Evolutionary conservation across 2,888 invertebrate genomes (phyloP).

Genomic region (Xestoiulus laeticollis): DNA sequence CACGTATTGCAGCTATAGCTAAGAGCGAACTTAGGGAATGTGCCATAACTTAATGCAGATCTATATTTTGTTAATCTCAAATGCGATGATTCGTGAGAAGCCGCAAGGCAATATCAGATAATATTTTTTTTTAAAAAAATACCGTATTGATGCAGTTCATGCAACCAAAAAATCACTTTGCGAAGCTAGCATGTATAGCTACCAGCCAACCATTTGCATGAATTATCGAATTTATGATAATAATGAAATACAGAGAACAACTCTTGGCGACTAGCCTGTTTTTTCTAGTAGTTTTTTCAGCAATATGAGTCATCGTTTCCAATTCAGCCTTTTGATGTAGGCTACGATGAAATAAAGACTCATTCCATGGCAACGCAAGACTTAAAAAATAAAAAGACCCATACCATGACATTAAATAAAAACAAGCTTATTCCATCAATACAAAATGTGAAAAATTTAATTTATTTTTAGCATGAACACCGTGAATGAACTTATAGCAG

Average conservation of each 20-base stretch:
- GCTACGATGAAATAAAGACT: background rate
- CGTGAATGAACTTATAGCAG: background rate
- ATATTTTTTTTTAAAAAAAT: background rate
- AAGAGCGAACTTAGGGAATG: background rate
- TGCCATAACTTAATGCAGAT: background rate
- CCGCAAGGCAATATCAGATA: too few relatives aligned
- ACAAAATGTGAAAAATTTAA: background rate
- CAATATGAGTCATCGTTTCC: background rate
- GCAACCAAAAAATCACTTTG: background rate
- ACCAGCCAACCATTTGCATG: background rate
- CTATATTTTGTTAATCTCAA: background rate
- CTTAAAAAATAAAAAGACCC: background rate
- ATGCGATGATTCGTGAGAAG: too few relatives aligned
- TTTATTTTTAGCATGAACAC: background rate
- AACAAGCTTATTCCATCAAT: background rate
- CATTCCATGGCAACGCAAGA: background rate
- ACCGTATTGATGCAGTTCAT: background rate
- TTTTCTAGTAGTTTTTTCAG: background rate
- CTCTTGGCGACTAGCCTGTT: background rate
- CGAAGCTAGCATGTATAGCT: background rate
- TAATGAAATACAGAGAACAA: background rate
- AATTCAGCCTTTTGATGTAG: background rate
- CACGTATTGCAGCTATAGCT: background rate
- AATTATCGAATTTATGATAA: background rate
- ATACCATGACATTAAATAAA: background rate